phyloP scores from a whole-genome alignment of 2,888 invertebrate species.

The Drosophila algonquin region DNA sequence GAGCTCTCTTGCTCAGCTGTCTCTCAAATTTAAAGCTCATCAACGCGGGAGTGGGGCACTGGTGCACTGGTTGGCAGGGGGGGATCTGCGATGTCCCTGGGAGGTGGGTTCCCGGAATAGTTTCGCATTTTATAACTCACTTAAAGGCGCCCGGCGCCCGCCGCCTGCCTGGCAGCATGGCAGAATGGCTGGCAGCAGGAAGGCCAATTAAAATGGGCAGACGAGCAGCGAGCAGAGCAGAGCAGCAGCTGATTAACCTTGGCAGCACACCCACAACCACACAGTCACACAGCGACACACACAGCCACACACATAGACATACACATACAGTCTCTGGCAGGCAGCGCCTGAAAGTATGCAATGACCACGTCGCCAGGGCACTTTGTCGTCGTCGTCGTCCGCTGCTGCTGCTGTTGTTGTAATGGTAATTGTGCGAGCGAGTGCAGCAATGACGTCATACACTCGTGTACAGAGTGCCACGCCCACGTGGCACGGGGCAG shows the following conservation, averaged over 20 bases:
- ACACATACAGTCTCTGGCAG: slow-evolving; percentile 13
- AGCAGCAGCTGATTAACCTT: slow-evolving; percentile 71
- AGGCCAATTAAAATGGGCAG: slow-evolving; percentile 75
- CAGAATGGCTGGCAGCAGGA: slow-evolving; percentile 44
- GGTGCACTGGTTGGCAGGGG: background rate
- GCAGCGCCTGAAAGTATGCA: slow-evolving; percentile 50
- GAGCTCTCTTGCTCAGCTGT: slow-evolving; percentile 26
- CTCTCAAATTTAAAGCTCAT: slow-evolving; percentile 72
- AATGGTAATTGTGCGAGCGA: slow-evolving; percentile 69
- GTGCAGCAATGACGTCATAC: slow-evolving; percentile 76
- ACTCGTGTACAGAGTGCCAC: slow-evolving; percentile 47
- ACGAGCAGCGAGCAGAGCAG: slow-evolving; percentile 54
- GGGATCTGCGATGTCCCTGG: background rate
- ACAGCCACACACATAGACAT: background rate
- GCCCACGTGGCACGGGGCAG: slow-evolving; percentile 15
- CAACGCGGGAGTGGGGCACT: slow-evolving; percentile 40
- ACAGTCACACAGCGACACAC: background rate
- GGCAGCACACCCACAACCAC: slow-evolving; percentile 23
- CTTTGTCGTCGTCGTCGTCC: slow-evolving; percentile 44
- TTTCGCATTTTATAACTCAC: slow-evolving; percentile 51
- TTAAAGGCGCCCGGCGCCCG: slow-evolving; percentile 36
- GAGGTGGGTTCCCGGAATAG: slow-evolving; percentile 30
- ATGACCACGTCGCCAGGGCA: slow-evolving; percentile 74
- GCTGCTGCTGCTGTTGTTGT: slow-evolving; percentile 37
- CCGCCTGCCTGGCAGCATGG: slow-evolving; percentile 3